Conservation (phyloP, 2,113 vertebrate genomes). For the Forbesichthys papilliferus region DNA sequence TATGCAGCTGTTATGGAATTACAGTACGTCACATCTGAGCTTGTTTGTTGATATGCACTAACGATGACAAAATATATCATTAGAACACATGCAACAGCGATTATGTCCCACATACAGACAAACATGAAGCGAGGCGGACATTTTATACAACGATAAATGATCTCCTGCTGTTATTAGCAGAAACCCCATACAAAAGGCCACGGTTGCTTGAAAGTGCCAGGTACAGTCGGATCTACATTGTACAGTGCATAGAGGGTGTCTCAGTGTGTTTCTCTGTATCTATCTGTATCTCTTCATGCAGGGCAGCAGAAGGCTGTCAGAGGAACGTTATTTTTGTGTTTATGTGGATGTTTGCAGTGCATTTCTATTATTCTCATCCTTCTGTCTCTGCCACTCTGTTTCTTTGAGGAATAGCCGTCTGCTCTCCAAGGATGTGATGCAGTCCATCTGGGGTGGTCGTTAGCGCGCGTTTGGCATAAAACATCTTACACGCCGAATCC, state of each 20-base stretch:
- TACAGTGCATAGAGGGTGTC: neutral
- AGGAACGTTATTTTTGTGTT: neutral
- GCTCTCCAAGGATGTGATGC: constrained; percentile 55
- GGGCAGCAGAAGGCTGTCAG: too few species aligned
- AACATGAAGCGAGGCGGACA: too few species aligned
- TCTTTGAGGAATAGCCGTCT: constrained; percentile 40
- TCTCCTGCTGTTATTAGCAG: too few species aligned
- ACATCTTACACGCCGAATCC: constrained; percentile 42
- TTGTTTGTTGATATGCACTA: too few species aligned
- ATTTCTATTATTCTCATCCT: neutral
- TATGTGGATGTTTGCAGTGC: neutral
- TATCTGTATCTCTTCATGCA: neutral
- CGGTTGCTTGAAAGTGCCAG: neutral
- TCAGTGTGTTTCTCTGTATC: neutral
- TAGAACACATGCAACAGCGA: too few species aligned
- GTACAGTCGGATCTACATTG: constrained; percentile 9
- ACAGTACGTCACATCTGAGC: too few species aligned
- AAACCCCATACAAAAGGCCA: too few species aligned
- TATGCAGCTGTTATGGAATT: too few species aligned
- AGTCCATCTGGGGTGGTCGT: constrained; percentile 67
- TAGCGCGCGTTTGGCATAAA: constrained; percentile 59
- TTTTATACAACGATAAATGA: too few species aligned
- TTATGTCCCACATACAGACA: too few species aligned
- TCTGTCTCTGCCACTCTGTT: constrained; percentile 1
- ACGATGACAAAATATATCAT: too few species aligned